Conservation (phyloP, 2,113 vertebrate species). For the Symphodus melops region DNA sequence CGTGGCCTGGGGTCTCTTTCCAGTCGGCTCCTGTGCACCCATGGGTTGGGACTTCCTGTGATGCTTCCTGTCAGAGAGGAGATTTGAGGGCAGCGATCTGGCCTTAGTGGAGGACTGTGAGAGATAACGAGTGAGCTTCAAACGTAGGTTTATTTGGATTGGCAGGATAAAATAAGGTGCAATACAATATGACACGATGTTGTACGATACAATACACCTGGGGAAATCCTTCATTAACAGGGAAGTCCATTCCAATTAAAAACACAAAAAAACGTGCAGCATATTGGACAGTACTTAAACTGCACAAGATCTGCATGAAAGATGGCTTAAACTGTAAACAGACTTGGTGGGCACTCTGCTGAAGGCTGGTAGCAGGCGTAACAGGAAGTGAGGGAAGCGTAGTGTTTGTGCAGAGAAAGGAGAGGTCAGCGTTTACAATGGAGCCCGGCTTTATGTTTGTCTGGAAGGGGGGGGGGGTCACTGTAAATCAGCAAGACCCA, state of each 20-base stretch:
- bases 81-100: conserved; percentile 16
- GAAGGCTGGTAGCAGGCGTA: conserved; percentile 23
- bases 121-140: conserved; percentile 11
- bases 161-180: neutral
- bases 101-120: conserved; percentile 37
- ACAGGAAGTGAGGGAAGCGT: conserved; percentile 65
- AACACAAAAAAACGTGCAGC: too few relatives aligned
- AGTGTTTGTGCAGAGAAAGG: conserved; percentile 56
- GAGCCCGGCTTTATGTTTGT: conserved; percentile 25
- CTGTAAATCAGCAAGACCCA: conserved; percentile 16
- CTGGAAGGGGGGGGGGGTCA: conserved; percentile 1
- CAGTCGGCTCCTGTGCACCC: conserved; percentile 39
- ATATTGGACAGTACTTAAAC: too few relatives aligned
- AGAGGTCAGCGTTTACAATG: conserved; percentile 45
- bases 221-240: too few relatives aligned
- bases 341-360: neutral
- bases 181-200: too few relatives aligned
- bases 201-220: too few relatives aligned
- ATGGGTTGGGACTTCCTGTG: conserved; percentile 70
- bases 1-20: conserved; percentile 31
- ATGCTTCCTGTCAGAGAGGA: conserved; percentile 60
- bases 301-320: too few relatives aligned
- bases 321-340: neutral
- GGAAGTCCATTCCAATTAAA: too few relatives aligned
- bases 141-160: neutral